phyloP scores from a whole-genome alignment of 2,888 invertebrate genomes.

The Ditula angustiorana region DNA sequence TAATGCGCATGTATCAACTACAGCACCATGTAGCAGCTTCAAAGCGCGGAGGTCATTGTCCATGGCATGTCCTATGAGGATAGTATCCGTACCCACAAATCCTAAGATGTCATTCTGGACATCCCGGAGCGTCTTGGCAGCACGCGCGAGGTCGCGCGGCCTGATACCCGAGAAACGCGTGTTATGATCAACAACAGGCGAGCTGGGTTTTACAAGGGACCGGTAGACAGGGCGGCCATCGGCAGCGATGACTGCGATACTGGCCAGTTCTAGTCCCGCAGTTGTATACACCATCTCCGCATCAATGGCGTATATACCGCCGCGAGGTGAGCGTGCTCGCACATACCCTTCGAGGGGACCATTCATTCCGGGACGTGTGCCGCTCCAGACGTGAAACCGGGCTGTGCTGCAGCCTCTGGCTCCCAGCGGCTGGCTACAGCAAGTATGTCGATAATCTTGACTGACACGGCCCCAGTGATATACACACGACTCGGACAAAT shows the following conservation, averaged over 20 bases:
- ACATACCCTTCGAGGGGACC: conserved; percentile 90
- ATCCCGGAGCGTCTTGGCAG: conserved; percentile 89
- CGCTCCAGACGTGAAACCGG: conserved; percentile 92
- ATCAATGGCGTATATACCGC: conserved; percentile 93
- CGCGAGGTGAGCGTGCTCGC: conserved; percentile 82
- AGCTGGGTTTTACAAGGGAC: conserved; percentile 92
- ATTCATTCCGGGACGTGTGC: conserved; percentile 88
- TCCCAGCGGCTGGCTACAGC: conserved; percentile 85
- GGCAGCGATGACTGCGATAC: conserved; percentile 92
- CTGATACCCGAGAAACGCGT: conserved; percentile 97
- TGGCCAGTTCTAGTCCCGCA: conserved; percentile 93
- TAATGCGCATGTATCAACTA: conserved; percentile 95
- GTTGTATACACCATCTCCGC: conserved; percentile 99
- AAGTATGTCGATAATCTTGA: conserved; percentile 84
- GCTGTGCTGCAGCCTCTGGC: conserved; percentile 88
- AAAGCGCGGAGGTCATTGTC: conserved; percentile 97
- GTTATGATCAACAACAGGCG: conserved; percentile 95
- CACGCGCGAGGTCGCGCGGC: conserved; percentile 84
- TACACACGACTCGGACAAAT: conserved; percentile 89
- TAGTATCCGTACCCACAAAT: conserved; percentile 92
- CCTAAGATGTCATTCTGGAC: conserved; percentile 95
- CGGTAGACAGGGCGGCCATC: conserved; percentile 93
- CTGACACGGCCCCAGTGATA: conserved; percentile 96
- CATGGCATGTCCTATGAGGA: conserved; percentile 97
- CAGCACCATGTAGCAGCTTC: conserved; percentile 91